Evolutionary conservation across 2,113 vertebrate genomes (phyloP), one percentile per base, ranked within the genome.

Genomic region (Ciconia stormi): DNA sequence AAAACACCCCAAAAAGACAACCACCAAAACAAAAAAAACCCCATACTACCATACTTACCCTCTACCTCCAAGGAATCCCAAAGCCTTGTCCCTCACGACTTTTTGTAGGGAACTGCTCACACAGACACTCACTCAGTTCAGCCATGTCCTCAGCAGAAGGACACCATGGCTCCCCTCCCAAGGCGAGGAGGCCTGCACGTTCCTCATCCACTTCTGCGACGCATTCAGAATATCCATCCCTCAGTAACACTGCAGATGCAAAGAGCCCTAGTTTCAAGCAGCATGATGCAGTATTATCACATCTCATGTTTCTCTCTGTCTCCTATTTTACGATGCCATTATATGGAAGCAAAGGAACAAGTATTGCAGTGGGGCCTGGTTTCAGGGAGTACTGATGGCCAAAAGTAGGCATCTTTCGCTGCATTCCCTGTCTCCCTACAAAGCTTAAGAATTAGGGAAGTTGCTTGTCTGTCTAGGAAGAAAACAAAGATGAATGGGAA

Each of bases 201-300:
- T 87, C 79, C n/a, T 40, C 30, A 70, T 10, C 52, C 6, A 15
- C 70, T 47, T 63, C 40, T 40, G 50, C 11, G 23, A 85, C 12
- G 44, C 73, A 11, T 83, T 78, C 40, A n/a, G 27, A 20, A 59
- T 36, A 44, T 44, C 66, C 93, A 30, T 14, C 55, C 94, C 61
- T 88, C 89, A 92, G 93, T 85, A 96, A 78, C 42, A 66, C 82
- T 82, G 80, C 73, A 67, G 91, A 89, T 69, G 82, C 80, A 76
- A 71, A 96, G 89, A 89, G 69, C 23, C 46, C 49, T 13, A 10
- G 27, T 79, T 82, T 87, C 80, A 94, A 61, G 77, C 80, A 96
- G 74, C 56, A 34, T 19, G 55, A 89, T 67, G 71, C 72, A 94
- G 56, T 53, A 87, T 52, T 38, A 83, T 62, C 47, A 7, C 61